phyloP scores from a whole-genome alignment of 2,888 invertebrate species.

The Disparrhopalites patrizii region DNA sequence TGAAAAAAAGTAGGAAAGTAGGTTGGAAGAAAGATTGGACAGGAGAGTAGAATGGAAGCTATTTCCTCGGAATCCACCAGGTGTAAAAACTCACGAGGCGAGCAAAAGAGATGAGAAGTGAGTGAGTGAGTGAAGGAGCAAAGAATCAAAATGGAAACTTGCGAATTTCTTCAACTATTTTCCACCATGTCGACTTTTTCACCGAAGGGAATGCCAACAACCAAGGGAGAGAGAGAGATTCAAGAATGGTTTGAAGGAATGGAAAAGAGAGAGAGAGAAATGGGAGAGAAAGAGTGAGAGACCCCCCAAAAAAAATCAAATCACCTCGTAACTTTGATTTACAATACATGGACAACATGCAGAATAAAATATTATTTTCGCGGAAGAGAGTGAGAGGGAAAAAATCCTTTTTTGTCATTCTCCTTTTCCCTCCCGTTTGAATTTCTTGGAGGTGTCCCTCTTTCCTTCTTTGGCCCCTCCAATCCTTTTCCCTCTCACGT shows the following conservation, averaged over 20 bases:
- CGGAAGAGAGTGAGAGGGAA: too few relatives aligned
- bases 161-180: background rate
- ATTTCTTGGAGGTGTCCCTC: too few relatives aligned
- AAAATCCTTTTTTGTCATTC: too few relatives aligned
- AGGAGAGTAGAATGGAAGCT: background rate
- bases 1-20: background rate
- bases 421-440: too few relatives aligned
- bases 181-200: background rate
- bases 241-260: background rate
- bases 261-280: background rate
- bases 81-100: conserved; percentile 46
- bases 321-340: conserved; percentile 32
- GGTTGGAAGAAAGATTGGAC: too few relatives aligned
- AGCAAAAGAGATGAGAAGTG: conserved; percentile 27
- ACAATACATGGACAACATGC: conserved; percentile 1
- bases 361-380: background rate
- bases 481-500: background rate
- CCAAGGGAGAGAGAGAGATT: too few relatives aligned
- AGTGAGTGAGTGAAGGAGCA: background rate
- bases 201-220: background rate
- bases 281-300: background rate
- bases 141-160: too few relatives aligned
- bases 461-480: too few relatives aligned
- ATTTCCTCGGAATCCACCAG: conserved; percentile 32
- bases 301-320: conserved; percentile 27